Conservation (phyloP, 1,140 invertebrate species). For the Thaumatotibia leucotreta region DNA sequence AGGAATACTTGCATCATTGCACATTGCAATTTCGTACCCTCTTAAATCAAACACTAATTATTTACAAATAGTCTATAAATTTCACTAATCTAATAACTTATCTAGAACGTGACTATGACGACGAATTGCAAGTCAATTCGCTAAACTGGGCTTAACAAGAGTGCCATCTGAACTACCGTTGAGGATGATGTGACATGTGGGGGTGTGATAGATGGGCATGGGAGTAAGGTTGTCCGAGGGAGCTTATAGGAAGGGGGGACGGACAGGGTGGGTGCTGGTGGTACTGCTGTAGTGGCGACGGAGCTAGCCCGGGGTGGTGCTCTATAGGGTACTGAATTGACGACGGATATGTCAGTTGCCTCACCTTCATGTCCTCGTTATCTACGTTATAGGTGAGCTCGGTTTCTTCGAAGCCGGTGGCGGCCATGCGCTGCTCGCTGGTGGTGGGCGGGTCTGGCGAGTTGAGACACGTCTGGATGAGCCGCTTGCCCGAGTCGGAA, state of each 20-base stretch:
- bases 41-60: constrained; percentile 39
- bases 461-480: constrained; percentile 99
- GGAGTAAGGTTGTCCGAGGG: constrained; percentile 78
- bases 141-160: constrained; percentile 20
- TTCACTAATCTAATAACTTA: constrained; percentile 40
- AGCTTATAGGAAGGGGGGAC: constrained; percentile 78
- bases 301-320: constrained; percentile 77
- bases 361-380: constrained; percentile 97
- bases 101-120: constrained; percentile 63
- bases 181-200: constrained; percentile 83
- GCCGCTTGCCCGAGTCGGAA: constrained; percentile 97
- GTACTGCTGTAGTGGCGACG: constrained; percentile 77
- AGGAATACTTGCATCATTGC: constrained; percentile 30
- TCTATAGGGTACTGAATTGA: constrained; percentile 81
- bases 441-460: constrained; percentile 94
- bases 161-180: constrained; percentile 80
- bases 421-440: constrained; percentile 96
- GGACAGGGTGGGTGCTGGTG: constrained; percentile 77
- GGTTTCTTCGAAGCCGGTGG: constrained; percentile 98
- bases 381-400: constrained; percentile 97
- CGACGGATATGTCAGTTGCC: constrained; percentile 91
- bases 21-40: constrained; percentile 33
- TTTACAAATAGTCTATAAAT: constrained; percentile 62
- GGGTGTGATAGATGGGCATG: constrained; percentile 81
- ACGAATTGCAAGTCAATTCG: constrained; percentile 15